Base-by-base conservation (phyloP, 2,113 vertebrate genomes). In the Spheniscus mendiculus region DNA sequence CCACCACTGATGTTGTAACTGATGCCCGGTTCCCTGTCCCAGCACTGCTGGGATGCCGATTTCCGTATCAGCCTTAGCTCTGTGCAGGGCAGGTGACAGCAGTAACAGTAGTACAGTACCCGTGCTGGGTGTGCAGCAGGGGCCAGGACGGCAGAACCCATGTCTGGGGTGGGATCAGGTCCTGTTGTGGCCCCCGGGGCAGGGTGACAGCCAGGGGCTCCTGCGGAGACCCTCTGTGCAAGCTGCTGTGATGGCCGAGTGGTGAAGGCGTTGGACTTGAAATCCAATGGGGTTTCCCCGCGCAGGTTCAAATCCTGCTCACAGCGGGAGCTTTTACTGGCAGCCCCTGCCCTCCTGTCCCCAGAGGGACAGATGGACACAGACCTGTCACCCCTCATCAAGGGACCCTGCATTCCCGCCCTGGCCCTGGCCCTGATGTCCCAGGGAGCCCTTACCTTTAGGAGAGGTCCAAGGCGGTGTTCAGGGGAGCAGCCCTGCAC, bases 181-280 rank as follows among this genome's bases (percentile, higher is more conserved):
- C 58, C 76, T 32, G 12, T 9, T 44, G 36, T 17, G 21, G 4
- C 40, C 45, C 40, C 27, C 13, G 65, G 56, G 44, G 27, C 36
- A 29, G 36, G 10, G 45, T 14, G 12, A 17, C 13, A 52, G 36
- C 11, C 38, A 18, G 2, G 9, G 22, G 11, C 9, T 72, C 34
- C 85, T 34, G 61, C 0, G 0, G 15, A 30, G 18, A 11, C 12
- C 3, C 0, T 0, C 10, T 0, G 1, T 1, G 2, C 20, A 4
- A 62, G 58, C 6, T 89, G 92, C 92, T 85, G 73, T 91, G 94
- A 73, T 95, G 90, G 90, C 92, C 4, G 21, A 90, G 88, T 2
- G 71, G 79, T 93, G 74, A 97, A 97, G 93, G 89, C 2, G 15
- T 86, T 93, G 88, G 83, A 92, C 62, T 93, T 90, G 90, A 92